phyloP scores from a whole-genome alignment of 2,797 vertebrate species.

The Austrolebias charrua region DNA sequence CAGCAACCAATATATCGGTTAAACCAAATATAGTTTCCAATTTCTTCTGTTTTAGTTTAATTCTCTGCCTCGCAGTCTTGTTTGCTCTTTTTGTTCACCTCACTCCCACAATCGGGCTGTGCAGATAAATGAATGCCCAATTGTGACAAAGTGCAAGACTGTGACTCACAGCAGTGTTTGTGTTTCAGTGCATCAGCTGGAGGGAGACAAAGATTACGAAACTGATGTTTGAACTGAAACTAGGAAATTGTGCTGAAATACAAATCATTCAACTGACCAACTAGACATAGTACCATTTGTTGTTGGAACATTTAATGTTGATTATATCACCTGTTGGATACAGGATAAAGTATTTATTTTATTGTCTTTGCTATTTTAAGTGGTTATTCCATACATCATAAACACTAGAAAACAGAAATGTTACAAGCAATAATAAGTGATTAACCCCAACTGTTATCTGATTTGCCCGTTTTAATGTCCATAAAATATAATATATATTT shows the following conservation, averaged over 20 bases:
- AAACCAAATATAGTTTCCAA: too few species aligned
- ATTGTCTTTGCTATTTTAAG: constrained; percentile 1
- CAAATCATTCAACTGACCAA: not conserved
- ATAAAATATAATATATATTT: not conserved
- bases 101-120: constrained; percentile 50
- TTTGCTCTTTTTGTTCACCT: constrained; percentile 29
- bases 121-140: constrained; percentile 45
- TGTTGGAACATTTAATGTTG: not conserved
- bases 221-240: not conserved
- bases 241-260: not conserved
- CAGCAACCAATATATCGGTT: too few species aligned
- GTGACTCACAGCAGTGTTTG: constrained; percentile 49
- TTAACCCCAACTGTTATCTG: not conserved
- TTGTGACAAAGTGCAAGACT: constrained; percentile 66
- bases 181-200: constrained; percentile 5
- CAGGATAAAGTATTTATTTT: not conserved
- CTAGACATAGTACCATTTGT: constrained; percentile 1
- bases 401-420: not conserved
- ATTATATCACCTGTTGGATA: too few species aligned
- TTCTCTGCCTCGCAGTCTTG: constrained; percentile 7
- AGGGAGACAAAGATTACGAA: not conserved
- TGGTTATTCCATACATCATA: not conserved
- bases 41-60: too few species aligned
- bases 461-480: not conserved
- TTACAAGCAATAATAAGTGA: not conserved